Base-by-base conservation (phyloP, 2,113 vertebrate species). In the Tenrec ecaudatus region DNA sequence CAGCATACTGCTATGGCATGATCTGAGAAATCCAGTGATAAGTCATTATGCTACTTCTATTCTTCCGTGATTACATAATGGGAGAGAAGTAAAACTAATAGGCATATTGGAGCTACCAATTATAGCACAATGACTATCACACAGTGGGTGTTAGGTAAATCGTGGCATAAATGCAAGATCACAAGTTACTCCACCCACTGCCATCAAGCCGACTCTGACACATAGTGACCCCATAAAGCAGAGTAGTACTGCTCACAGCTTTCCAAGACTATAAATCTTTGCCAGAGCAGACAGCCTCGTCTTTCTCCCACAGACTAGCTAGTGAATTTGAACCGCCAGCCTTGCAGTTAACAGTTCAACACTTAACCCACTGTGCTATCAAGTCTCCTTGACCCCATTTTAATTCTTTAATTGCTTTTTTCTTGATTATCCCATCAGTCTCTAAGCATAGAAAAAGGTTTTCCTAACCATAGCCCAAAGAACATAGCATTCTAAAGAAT, bases 401-500 rank as follows among this genome's bases (percentile, higher is more conserved):
- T 92, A 80, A 89, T 80, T 69, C 53, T 88, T 36, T 81, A 85
- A 95, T 93, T 88, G 90, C 71, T 94, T 95, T 94, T 86, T 84
- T 66, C 75, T 95, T 94, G 87, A 86, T 91, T 82, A 83, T 83
- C 93, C 76, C 19, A 85, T 94, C 38, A 68, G 22, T 88, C 69
- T 90, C 79, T 94, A 94, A 97, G 68, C 71, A n/a, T 93, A 88
- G 71, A 90, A 0, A 36, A 91, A 97, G 89, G 84, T 93, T 97
- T 96, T 96, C 96, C 96, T 96, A 94, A 94, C 94, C 96, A 95
- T 96, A 97, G 47, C 90, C 94, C 91, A 96, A 97, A 96, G 90
- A 36, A 95, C 96, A 96, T 96, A 97, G 97, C 93, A 91, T 96
- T 97, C 92, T 97, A 92, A 97, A 96, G 97, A 98, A 96, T 64